phyloP scores from a whole-genome alignment of 2,797 vertebrate genomes.

The Coendou prehensilis region DNA sequence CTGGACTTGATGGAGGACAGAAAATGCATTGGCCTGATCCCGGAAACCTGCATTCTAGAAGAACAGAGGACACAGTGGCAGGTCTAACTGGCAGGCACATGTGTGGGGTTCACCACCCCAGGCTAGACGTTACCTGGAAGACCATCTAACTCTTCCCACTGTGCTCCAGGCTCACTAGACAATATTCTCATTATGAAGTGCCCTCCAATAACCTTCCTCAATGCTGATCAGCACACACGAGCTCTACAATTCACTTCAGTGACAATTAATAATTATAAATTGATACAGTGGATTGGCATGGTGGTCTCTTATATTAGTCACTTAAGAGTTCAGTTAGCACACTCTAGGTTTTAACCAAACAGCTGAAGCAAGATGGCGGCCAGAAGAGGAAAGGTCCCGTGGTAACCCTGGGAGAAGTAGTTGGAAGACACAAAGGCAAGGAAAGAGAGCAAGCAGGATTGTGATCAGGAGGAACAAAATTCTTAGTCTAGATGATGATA shows the following conservation, averaged over 20 bases:
- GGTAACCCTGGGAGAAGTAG: background rate
- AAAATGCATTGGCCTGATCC: background rate
- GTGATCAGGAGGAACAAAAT: background rate
- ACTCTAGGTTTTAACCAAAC: conserved; percentile 3
- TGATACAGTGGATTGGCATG: background rate
- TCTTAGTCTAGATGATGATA: background rate
- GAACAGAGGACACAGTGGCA: background rate
- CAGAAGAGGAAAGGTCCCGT: background rate
- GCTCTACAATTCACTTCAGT: background rate
- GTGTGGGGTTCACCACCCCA: background rate
- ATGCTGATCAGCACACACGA: background rate
- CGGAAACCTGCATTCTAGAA: background rate
- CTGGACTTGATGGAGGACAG: background rate
- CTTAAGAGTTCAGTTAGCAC: background rate
- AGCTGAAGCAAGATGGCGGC: background rate
- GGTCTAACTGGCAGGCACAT: background rate
- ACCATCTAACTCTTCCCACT: background rate
- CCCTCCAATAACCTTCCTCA: background rate
- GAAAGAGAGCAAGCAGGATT: background rate
- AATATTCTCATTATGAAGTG: background rate
- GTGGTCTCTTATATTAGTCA: background rate
- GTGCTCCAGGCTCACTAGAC: background rate
- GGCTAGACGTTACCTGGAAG: background rate
- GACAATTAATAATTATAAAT: background rate
- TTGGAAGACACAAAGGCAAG: background rate